Evolutionary conservation across 1,140 invertebrate species (phyloP).

Genomic region (Cydia pomonella): DNA sequence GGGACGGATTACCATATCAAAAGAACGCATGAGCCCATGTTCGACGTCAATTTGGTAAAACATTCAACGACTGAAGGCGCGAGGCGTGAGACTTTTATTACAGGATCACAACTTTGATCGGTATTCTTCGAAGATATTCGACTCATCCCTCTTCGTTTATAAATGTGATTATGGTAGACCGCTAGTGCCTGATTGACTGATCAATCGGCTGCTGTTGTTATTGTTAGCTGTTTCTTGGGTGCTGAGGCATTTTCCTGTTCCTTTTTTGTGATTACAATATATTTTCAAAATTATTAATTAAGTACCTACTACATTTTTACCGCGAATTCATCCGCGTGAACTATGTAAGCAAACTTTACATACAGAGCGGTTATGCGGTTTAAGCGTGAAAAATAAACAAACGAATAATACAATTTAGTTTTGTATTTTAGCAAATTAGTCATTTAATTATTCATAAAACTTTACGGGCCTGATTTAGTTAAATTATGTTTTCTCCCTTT

Average conservation of each 20-base stretch:
- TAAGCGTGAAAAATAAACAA: too few relatives aligned
- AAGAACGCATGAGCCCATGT: constrained; percentile 68
- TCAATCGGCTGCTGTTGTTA: constrained; percentile 14
- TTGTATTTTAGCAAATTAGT: too few relatives aligned
- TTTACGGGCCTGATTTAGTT: too few relatives aligned
- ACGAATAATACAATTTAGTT: not conserved
- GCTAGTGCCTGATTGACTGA: constrained; percentile 27
- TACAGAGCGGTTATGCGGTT: too few relatives aligned
- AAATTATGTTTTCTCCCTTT: too few relatives aligned
- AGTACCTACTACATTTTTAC: too few relatives aligned
- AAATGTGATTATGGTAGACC: constrained; percentile 26
- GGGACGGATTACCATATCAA: constrained; percentile 71
- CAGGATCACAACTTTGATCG: constrained; percentile 36
- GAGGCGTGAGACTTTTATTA: constrained; percentile 55
- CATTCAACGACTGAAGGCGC: constrained; percentile 53
- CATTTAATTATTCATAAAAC: too few relatives aligned
- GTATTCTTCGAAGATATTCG: constrained; percentile 41
- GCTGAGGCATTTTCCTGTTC: not conserved
- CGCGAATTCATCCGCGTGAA: too few relatives aligned
- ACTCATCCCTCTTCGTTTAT: constrained; percentile 22
- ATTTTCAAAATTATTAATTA: not conserved
- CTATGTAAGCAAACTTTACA: too few relatives aligned
- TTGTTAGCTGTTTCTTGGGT: not conserved
- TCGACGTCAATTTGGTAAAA: constrained; percentile 69
- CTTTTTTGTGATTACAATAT: not conserved